Conservation (phyloP, 2,888 invertebrate genomes). For the Anthophora plumipes region DNA sequence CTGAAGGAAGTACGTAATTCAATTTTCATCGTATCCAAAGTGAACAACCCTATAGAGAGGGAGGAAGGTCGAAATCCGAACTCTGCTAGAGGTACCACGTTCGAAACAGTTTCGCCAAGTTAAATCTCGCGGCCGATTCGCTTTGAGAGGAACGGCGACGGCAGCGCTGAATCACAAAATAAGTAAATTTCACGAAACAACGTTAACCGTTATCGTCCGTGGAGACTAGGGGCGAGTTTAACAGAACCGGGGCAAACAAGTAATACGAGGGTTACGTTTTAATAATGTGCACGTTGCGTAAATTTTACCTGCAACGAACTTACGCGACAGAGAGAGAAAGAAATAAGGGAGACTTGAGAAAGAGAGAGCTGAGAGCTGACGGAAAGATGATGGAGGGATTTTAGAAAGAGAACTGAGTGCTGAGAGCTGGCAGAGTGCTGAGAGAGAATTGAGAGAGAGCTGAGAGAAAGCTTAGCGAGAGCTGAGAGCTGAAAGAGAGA, state of each 20-base stretch:
- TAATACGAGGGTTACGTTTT: slow-evolving; percentile 30
- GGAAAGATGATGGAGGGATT: no score
- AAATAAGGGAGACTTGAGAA: no score
- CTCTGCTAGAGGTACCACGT: slow-evolving; percentile 22
- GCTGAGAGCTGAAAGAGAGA: no score
- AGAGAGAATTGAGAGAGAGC: no score
- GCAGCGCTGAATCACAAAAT: slow-evolving; percentile 45
- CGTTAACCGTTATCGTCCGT: slow-evolving; percentile 36
- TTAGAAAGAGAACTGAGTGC: no score
- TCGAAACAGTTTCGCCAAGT: slow-evolving; percentile 50
- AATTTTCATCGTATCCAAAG: slow-evolving; percentile 44
- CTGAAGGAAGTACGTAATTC: slow-evolving; percentile 36
- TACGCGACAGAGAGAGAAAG: neutral
- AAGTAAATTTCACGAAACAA: slow-evolving; percentile 52
- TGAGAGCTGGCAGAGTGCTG: no score
- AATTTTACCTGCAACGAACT: slow-evolving; percentile 1
- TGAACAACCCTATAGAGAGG: slow-evolving; percentile 25
- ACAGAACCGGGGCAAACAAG: neutral
- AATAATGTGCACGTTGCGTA: slow-evolving; percentile 30
- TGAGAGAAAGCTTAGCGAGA: no score
- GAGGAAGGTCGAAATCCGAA: slow-evolving; percentile 35
- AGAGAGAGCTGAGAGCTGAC: no score
- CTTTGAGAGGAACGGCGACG: slow-evolving; percentile 36
- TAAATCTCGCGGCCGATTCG: slow-evolving; percentile 29
- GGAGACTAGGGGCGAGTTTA: neutral